phyloP scores from a whole-genome alignment of 2,113 vertebrate genomes.

The Sinocyclocheilus rhinocerous region DNA sequence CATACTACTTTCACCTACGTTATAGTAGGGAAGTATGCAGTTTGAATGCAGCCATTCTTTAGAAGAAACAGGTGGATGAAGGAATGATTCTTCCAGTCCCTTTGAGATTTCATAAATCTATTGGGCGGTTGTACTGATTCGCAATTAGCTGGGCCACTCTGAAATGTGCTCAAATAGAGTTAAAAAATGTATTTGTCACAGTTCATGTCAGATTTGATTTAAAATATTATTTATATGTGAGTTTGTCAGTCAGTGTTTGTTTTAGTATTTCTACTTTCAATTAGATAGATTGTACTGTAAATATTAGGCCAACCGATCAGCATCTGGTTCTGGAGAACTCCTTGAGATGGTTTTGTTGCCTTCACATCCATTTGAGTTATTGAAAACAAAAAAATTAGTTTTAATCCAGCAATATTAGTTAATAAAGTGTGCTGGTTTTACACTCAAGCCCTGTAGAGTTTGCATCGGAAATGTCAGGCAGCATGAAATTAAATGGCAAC shows the following conservation, averaged over 20 bases:
- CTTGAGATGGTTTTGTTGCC: not conserved
- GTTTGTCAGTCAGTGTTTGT: not conserved
- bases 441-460: not conserved
- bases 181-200: not conserved
- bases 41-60: not conserved
- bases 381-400: constrained; percentile 6
- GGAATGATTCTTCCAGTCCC: constrained; percentile 66
- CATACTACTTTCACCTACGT: not conserved
- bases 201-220: not conserved
- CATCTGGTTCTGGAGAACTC: not conserved
- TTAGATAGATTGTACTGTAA: not conserved
- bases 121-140: constrained; percentile 75
- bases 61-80: constrained; percentile 1
- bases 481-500: constrained; percentile 57
- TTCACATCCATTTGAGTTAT: not conserved
- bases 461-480: constrained; percentile 46
- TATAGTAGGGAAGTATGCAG: not conserved
- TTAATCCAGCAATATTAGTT: constrained; percentile 12
- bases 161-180: not conserved
- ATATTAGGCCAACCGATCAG: not conserved
- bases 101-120: constrained; percentile 74
- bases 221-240: not conserved
- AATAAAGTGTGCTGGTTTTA: constrained; percentile 31
- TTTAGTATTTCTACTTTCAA: not conserved
- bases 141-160: not conserved